Evolutionary conservation across 2,888 invertebrate species (phyloP), one percentile per base, ranked within the genome.

Genomic region (Nephrocerus scutellatus): DNA sequence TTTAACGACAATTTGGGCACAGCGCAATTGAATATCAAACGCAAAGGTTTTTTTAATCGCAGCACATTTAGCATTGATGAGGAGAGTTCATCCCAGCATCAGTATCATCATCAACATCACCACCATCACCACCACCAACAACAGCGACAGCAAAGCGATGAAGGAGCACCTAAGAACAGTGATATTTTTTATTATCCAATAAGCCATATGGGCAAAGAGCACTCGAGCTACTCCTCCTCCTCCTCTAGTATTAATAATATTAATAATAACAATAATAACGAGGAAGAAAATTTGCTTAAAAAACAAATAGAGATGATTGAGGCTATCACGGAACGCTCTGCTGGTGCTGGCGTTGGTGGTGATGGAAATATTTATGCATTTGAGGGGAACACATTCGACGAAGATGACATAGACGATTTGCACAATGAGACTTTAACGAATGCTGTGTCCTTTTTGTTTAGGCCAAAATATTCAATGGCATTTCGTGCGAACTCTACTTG

Each of bases 11-110:
- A 41, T 43, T 47, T 22, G 24, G 37, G 45, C 45, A 47, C 42
- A 42, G 39, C 46, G 39, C 48, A 49, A 43, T 46, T 56, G 43
- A 57, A 55, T 47, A 55, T 59, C 44, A 54, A 51, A 44, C 57
- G 59, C 32, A 59, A 60, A 47, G 60, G 59, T 39, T 60, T 57
- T 41, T 58, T 59, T 43, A 58, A 53, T 55, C 59, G 59, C 41
- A 50, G 54, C 46, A 57, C 56, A 32, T 54, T 52, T 42, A 60
- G 60, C 46, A 58, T 58, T 51, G 59, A 58, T 47, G 59, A 59
- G 44, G 54, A 54, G 30, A 47, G 44, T 2, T 47, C n/a, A n/a
- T n/a, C n/a, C n/a, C n/a, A n/a, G n/a, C n/a, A n/a, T n/a, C n/a
- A n/a, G n/a, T 43, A 39, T 9, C 41, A 26, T n/a, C 40, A 33